Base-by-base conservation (phyloP, 2,797 vertebrate genomes). In the Sebastes aleutianus region DNA sequence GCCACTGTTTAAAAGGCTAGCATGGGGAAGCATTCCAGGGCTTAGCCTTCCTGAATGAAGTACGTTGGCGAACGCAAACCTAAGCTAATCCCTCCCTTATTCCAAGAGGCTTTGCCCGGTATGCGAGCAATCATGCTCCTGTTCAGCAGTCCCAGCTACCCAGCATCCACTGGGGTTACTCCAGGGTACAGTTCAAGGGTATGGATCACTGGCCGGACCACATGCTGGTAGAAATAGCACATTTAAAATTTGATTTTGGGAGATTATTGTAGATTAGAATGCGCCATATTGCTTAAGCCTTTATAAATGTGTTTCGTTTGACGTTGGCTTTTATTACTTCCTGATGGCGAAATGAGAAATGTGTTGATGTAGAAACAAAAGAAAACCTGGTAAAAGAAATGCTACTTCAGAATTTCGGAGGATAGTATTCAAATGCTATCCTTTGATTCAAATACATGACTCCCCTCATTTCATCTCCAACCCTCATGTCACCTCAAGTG, bases 81-180 rank as follows among this genome's bases (percentile, higher is more conserved):
- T 86, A 78, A 85, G 24, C 69, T 93, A 93, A 94, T 94, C 92
- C 92, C 85, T 80, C 82, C 84, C 88, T 87, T 93, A 92, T 86
- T 92, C 86, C 89, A 87, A 88, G 85, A 88, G 92, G 93, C 92
- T 95, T 94, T 94, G 90, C 91, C 11, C 31, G 91, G 91, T 93
- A 92, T 95, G 93, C 90, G 88, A 90, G 87, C 87, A 89, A 87
- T 91, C 90, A 79, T 26, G 85, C 87, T 93, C 82, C 87, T 90
- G 89, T 90, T 89, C 85, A 84, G 57, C 87, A 77, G 79, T 80
- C 79, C 70, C 77, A 76, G 75, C 86, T 85, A 72, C 80, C 84
- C 81, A 86, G 84, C 59, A 80, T 85, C 65, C 76, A 78, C 79
- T 56, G 79, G 76, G 87, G 77, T 90, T 73, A 87, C 84, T 80